Conservation (phyloP, 2,797 vertebrate genomes). For the Mus caroli region DNA sequence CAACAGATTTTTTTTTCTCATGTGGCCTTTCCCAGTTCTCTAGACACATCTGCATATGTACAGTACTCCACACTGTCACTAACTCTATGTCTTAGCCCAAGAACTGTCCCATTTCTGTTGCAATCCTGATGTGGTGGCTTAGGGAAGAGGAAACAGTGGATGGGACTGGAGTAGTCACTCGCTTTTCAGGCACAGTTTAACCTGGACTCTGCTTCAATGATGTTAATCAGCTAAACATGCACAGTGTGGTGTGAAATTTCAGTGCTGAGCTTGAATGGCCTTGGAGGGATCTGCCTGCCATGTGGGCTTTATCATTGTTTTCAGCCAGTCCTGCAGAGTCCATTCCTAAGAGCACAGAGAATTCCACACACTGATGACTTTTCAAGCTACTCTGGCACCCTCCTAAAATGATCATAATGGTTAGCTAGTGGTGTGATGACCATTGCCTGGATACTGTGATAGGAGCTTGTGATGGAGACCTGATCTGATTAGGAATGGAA, state of each 20-base stretch:
- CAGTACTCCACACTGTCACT: background rate
- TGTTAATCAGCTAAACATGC: background rate
- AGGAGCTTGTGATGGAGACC: background rate
- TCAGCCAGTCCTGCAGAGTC: background rate
- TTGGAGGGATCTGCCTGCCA: background rate
- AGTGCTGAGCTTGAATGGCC: background rate
- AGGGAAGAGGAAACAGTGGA: background rate
- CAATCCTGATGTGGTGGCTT: background rate
- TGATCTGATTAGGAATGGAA: background rate
- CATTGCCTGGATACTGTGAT: background rate
- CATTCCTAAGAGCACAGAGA: background rate
- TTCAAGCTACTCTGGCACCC: background rate
- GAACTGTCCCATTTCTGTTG: background rate
- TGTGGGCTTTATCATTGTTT: background rate
- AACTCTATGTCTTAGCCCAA: background rate
- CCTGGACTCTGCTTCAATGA: background rate
- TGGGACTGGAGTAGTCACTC: background rate
- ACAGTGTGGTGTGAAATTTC: background rate
- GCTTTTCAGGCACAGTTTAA: conserved; percentile 7
- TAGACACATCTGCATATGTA: background rate
- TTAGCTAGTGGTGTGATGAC: background rate
- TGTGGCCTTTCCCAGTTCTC: conserved; percentile 19
- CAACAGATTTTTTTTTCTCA: background rate
- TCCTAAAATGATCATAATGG: background rate
- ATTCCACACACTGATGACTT: background rate